These are phyloP conservation scores for Caenorhabditis virilis DNA, from an alignment of 2,888 invertebrate species.

Conservation along the genomic window DNA sequence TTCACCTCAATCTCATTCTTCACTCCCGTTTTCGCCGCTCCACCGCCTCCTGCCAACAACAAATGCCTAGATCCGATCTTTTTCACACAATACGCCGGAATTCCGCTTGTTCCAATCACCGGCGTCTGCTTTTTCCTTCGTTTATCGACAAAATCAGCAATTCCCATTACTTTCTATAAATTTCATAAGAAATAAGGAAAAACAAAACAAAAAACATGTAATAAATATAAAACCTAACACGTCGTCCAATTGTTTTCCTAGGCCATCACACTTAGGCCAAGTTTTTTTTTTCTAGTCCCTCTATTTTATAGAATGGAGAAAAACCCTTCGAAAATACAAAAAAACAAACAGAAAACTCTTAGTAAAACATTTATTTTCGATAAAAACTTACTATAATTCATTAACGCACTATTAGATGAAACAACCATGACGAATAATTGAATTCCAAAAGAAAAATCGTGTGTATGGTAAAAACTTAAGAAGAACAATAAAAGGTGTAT, in stretches of 20 bases:
- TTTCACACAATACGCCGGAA: slow-evolving; percentile 60
- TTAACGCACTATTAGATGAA: no score
- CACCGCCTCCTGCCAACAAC: slow-evolving; percentile 94
- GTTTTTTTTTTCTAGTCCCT: slow-evolving; percentile 1
- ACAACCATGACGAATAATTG: no score
- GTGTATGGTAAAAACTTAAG: no score
- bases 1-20: slow-evolving; percentile 85
- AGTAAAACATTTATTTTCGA: no score
- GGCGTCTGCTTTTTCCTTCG: slow-evolving; percentile 35
- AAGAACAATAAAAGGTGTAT: no score
- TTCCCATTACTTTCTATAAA: no score
- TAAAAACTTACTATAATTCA: no score
- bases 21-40: slow-evolving; percentile 93
- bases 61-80: slow-evolving; percentile 72
- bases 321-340: no score
- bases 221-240: background rate
- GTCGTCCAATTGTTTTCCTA: slow-evolving; percentile 1
- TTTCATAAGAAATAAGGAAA: no score
- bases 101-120: slow-evolving; percentile 41
- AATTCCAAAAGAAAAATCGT: no score
- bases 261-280: no score
- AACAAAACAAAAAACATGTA: background rate
- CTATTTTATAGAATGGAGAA: background rate
- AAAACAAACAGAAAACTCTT: no score
- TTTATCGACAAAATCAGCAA: slow-evolving; percentile 12